phyloP scores from a whole-genome alignment of 1,140 invertebrate genomes.

The Magallana gigas region DNA sequence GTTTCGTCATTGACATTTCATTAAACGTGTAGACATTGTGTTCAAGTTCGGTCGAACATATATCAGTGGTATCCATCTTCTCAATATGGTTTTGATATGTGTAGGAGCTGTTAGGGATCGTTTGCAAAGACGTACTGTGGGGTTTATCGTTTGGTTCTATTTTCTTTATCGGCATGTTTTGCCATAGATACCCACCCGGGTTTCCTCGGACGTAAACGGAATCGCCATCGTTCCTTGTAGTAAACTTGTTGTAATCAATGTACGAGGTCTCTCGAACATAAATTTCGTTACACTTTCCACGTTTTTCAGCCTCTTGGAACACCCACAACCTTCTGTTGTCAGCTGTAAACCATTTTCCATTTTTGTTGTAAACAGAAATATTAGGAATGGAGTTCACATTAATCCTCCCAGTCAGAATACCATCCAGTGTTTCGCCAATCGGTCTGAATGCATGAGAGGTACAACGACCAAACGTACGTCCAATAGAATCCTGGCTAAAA shows the following conservation, averaged over 20 bases:
- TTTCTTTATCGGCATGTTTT: not conserved
- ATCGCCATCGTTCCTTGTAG: slow-evolving; percentile 6
- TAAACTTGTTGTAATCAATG: slow-evolving; percentile 9
- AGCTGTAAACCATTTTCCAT: slow-evolving; percentile 48
- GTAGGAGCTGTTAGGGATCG: no score
- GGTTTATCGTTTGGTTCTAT: not conserved
- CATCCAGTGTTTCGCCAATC: slow-evolving; percentile 38
- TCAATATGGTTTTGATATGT: no score
- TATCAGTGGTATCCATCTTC: no score
- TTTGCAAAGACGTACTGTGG: no score
- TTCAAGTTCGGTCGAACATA: no score
- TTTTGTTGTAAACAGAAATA: slow-evolving; percentile 11
- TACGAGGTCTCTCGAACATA: not conserved
- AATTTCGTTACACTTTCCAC: slow-evolving; percentile 34
- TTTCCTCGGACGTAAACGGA: slow-evolving; percentile 15
- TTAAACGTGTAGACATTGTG: no score
- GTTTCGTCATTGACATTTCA: no score
- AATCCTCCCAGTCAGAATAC: not conserved
- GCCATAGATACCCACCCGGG: slow-evolving; percentile 11
- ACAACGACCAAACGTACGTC: slow-evolving; percentile 28
- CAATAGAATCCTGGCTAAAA: slow-evolving; percentile 44
- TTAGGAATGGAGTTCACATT: slow-evolving; percentile 36
- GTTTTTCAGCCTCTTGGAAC: slow-evolving; percentile 41
- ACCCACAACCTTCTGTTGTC: slow-evolving; percentile 58
- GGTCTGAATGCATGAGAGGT: not conserved